Percentiles rank a stretch among this genome's conserved stretches.
Evolutionary conservation across 2,888 invertebrate species (phyloP).

Genomic region (Hoplodrina blanda): DNA sequence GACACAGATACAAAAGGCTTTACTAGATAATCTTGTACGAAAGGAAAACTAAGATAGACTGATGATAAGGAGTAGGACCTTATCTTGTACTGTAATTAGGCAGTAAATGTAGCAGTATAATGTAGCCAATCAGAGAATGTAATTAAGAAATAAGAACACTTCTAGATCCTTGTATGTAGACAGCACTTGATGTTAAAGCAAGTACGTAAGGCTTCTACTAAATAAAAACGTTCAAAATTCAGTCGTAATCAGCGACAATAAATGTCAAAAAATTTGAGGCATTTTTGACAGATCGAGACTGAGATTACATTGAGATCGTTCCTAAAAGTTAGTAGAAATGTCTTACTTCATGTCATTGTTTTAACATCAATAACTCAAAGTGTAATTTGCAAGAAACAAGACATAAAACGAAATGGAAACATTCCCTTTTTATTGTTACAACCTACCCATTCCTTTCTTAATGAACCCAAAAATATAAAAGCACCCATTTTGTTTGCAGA

Average conservation of each 20-base stretch:
- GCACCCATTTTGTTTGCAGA: conserved; percentile 79
- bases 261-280: too few relatives aligned
- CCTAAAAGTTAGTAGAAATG: too few relatives aligned
- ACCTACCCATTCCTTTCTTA: conserved; percentile 34
- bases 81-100: not conserved
- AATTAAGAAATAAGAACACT: not conserved
- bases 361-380: conserved; percentile 20
- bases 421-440: conserved; percentile 41
- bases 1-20: not conserved
- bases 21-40: not conserved
- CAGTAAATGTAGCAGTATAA: conserved; percentile 9
- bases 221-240: too few relatives aligned
- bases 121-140: not conserved
- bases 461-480: conserved; percentile 43
- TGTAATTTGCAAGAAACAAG: conserved; percentile 20
- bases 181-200: not conserved
- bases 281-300: too few relatives aligned
- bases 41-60: not conserved
- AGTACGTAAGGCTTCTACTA: not conserved
- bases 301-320: too few relatives aligned
- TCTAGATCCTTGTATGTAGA: not conserved
- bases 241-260: too few relatives aligned
- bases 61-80: not conserved
- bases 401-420: conserved; percentile 42
- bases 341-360: not conserved